Evolutionary conservation across 2,797 vertebrate species (phyloP).

Genomic region (Coendou prehensilis): DNA sequence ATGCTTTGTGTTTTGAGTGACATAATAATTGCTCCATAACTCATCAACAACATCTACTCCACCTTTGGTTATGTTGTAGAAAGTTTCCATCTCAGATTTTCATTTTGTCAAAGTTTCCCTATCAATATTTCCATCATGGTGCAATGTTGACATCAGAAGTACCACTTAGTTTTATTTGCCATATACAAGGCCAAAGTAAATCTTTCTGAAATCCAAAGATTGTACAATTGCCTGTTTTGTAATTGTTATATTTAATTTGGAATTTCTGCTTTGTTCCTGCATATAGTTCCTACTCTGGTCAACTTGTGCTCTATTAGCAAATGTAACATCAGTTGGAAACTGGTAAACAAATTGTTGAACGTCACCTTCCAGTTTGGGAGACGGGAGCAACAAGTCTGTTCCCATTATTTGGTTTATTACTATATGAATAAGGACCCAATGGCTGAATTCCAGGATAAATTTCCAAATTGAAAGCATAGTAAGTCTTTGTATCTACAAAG

Average conservation of each 20-base stretch:
- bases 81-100: not conserved
- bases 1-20: not conserved
- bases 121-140: not conserved
- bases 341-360: not conserved
- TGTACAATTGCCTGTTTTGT: not conserved
- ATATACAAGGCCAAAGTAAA: accelerated
- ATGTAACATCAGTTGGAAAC: not conserved
- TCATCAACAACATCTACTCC: not conserved
- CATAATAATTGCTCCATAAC: not conserved
- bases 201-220: not conserved
- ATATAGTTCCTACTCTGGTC: not conserved
- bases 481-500: not conserved
- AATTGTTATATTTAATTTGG: not conserved
- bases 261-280: not conserved
- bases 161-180: not conserved
- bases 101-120: not conserved
- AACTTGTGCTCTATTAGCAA: not conserved
- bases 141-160: not conserved
- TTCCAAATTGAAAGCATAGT: not conserved
- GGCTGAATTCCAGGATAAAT: not conserved
- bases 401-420: not conserved
- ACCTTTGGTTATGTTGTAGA: not conserved
- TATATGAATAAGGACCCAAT: not conserved
- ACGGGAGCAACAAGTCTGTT: not conserved
- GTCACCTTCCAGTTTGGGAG: not conserved